These are phyloP conservation scores for Taxidea taxus DNA, from an alignment of 2,113 vertebrate genomes.

Conservation along the genomic window DNA sequence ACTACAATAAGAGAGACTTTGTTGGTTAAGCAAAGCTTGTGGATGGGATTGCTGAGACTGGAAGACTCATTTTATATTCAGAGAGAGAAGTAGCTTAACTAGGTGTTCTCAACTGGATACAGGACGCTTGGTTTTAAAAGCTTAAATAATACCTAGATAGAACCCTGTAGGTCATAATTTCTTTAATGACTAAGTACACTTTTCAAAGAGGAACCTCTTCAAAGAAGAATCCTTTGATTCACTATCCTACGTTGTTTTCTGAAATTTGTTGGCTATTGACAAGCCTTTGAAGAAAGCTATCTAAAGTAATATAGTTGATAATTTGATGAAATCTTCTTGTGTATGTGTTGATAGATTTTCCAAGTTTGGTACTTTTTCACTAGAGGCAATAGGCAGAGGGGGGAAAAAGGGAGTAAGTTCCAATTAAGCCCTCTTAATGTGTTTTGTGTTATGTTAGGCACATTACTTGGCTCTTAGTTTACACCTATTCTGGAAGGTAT, in stretches of 20 bases:
- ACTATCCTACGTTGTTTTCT: neutral
- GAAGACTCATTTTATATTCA: neutral
- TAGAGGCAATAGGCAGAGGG: neutral
- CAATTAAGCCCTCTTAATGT: neutral
- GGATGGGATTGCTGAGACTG: neutral
- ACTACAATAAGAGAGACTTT: neutral
- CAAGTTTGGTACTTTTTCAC: constrained; percentile 1
- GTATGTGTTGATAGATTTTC: neutral
- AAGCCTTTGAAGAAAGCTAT: neutral
- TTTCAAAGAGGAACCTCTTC: neutral
- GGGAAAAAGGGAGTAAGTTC: neutral
- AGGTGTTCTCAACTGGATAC: neutral
- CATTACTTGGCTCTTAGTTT: neutral
- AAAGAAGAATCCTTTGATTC: neutral
- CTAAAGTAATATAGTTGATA: neutral
- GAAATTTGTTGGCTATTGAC: neutral
- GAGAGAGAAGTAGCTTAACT: neutral
- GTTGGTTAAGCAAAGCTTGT: neutral
- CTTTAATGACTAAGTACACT: neutral
- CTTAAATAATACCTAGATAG: neutral
- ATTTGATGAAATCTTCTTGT: neutral
- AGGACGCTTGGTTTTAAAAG: neutral
- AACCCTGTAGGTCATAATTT: neutral
- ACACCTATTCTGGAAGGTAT: neutral
- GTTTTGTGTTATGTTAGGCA: neutral